A percentile compares a stretch with the other conserved stretches of the same genome.
These are phyloP conservation scores for Cephus cinctus DNA, from an alignment of 1,140 invertebrate species.

Conservation along the genomic window DNA sequence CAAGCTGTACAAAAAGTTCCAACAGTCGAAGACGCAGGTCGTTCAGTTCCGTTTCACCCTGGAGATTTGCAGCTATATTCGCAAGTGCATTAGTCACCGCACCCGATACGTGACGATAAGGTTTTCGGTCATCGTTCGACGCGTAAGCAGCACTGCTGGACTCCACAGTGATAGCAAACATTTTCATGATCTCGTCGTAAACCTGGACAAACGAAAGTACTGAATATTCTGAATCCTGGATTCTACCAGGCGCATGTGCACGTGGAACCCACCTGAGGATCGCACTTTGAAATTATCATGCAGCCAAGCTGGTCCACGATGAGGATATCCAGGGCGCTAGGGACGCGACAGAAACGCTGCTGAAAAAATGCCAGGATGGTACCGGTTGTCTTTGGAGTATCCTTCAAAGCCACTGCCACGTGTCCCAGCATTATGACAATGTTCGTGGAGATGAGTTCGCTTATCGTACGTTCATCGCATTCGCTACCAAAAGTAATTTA, in stretches of 20 bases:
- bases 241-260: not conserved
- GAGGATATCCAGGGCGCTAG: slow-evolving; percentile 82
- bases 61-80: slow-evolving; percentile 91
- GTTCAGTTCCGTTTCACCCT: slow-evolving; percentile 82
- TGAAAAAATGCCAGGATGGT: slow-evolving; percentile 97
- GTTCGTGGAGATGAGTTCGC: slow-evolving; percentile 86
- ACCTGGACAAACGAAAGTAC: slow-evolving; percentile 51
- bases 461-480: slow-evolving; percentile 38
- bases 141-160: slow-evolving; percentile 89
- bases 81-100: slow-evolving; percentile 93
- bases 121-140: slow-evolving; percentile 70
- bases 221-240: not conserved
- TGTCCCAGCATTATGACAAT: slow-evolving; percentile 97
- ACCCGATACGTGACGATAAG: slow-evolving; percentile 88
- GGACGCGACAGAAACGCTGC: slow-evolving; percentile 90
- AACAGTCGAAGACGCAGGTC: slow-evolving; percentile 86
- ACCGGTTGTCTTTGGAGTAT: slow-evolving; percentile 88
- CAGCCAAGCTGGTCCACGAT: slow-evolving; percentile 97
- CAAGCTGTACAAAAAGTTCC: slow-evolving; percentile 96
- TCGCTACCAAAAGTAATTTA: slow-evolving; percentile 27
- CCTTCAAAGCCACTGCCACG: slow-evolving; percentile 91
- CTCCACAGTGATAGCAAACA: slow-evolving; percentile 95
- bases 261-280: slow-evolving; percentile 58
- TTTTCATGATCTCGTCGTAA: slow-evolving; percentile 95
- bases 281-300: slow-evolving; percentile 92